Percentiles rank a stretch among this genome's conserved stretches.
Conservation (phyloP, 2,888 invertebrate genomes). For the Metopia argyrocephala region DNA sequence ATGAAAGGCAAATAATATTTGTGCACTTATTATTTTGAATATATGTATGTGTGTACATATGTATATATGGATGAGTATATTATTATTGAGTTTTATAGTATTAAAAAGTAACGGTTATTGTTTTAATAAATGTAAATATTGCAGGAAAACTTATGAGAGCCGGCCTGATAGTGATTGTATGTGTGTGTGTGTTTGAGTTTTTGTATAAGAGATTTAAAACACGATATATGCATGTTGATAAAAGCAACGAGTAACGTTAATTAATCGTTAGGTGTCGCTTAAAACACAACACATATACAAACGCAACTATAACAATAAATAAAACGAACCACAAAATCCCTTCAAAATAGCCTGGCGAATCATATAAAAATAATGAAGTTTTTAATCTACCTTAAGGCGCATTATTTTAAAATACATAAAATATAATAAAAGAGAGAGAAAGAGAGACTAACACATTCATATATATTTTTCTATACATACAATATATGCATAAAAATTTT, state of each 20-base stretch:
- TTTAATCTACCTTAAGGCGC: constrained; percentile 6
- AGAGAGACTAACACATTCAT: too few relatives aligned
- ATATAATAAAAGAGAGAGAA: too few relatives aligned
- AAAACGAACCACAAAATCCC: constrained; percentile 28
- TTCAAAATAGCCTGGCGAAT: constrained; percentile 30
- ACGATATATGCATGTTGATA: constrained; percentile 66
- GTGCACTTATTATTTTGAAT: too few relatives aligned
- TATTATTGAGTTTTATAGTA: too few relatives aligned
- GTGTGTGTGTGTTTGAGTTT: not conserved
- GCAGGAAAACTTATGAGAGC: not conserved
- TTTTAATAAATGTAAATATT: constrained; percentile 11
- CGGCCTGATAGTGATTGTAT: not conserved
- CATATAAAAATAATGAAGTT: constrained; percentile 2
- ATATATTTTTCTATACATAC: not conserved
- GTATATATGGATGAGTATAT: constrained; percentile 37
- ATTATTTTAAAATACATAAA: too few relatives aligned
- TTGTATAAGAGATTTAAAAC: constrained; percentile 34
- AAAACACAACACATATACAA: constrained; percentile 51
- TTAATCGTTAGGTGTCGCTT: constrained; percentile 75
- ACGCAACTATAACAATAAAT: not conserved
- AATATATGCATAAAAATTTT: not conserved
- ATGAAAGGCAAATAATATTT: too few relatives aligned
- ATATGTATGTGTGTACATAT: not conserved
- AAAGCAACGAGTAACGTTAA: constrained; percentile 67
- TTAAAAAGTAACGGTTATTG: not conserved